These are phyloP conservation scores for Sthenelais limicola DNA, from an alignment of 2,888 invertebrate species.

Conservation along the genomic window DNA sequence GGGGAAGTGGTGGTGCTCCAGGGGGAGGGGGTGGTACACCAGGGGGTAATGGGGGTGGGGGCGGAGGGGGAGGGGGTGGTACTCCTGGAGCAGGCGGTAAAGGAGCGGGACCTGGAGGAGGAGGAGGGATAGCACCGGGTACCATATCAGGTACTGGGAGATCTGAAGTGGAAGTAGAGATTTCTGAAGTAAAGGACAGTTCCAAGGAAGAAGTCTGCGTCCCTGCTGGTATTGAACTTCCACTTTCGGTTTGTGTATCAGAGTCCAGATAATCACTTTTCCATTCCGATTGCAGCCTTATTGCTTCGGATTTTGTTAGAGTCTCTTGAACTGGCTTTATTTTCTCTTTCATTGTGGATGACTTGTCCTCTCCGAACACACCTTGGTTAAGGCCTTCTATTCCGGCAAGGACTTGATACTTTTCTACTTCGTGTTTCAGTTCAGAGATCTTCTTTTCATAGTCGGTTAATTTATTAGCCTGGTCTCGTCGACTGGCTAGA, in stretches of 20 bases:
- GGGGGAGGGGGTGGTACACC: constrained; percentile 34
- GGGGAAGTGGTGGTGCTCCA: constrained; percentile 47
- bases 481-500: constrained; percentile 66
- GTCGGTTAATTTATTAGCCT: constrained; percentile 69
- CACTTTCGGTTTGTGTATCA: constrained; percentile 38
- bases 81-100: neutral
- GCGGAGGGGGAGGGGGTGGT: constrained; percentile 55
- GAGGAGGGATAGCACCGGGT: constrained; percentile 46
- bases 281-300: too few species aligned
- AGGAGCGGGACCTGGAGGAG: constrained; percentile 40
- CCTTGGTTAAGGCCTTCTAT: constrained; percentile 75
- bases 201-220: constrained; percentile 30
- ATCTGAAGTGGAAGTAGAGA: constrained; percentile 4
- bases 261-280: too few species aligned
- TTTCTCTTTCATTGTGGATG: too few species aligned
- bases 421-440: constrained; percentile 76
- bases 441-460: constrained; percentile 72
- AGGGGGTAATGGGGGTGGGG: constrained; percentile 43
- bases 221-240: neutral
- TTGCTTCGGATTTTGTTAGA: too few species aligned
- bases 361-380: constrained; percentile 68
- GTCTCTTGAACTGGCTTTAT: too few species aligned
- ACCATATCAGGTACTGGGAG: constrained; percentile 23
- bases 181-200: neutral
- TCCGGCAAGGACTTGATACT: constrained; percentile 76